Percentiles rank a stretch among this genome's conserved stretches.
Evolutionary conservation across 2,888 invertebrate species (phyloP).

Genomic region (Pharmacophagus antenor): DNA sequence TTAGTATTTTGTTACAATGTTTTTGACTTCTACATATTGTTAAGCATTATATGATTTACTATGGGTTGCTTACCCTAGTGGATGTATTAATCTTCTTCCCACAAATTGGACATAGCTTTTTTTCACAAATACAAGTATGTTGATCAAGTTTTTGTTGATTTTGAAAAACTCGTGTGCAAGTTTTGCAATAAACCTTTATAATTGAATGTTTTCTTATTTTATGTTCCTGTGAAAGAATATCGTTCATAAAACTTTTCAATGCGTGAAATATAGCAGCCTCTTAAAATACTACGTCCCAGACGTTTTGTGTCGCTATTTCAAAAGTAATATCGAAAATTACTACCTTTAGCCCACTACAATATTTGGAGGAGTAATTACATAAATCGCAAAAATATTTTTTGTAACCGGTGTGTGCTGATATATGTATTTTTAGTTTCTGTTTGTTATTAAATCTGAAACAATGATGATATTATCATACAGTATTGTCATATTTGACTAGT

Average conservation of each 20-base stretch:
- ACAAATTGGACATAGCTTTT: constrained; percentile 42
- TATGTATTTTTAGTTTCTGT: constrained; percentile 41
- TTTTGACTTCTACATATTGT: neutral
- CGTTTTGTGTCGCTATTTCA: no score
- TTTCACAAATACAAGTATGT: constrained; percentile 45
- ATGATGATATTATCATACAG: neutral
- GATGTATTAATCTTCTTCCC: constrained; percentile 27
- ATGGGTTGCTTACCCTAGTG: constrained; percentile 22
- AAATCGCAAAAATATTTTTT: constrained; percentile 46
- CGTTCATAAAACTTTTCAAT: no score
- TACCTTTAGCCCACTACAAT: constrained; percentile 43
- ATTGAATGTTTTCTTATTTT: constrained; percentile 48
- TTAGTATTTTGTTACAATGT: neutral
- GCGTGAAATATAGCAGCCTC: no score
- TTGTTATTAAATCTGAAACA: constrained; percentile 44
- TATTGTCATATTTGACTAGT: neutral
- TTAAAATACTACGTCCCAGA: neutral
- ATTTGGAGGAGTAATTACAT: constrained; percentile 49
- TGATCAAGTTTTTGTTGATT: constrained; percentile 40
- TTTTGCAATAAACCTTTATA: constrained; percentile 45
- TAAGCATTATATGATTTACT: neutral
- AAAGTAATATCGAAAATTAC: no score
- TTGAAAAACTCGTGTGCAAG: constrained; percentile 44
- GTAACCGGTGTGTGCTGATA: constrained; percentile 39
- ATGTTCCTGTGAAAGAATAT: constrained; percentile 47